These are phyloP conservation scores for Cepphus grylle DNA, from an alignment of 2,113 vertebrate species.

Conservation along the genomic window DNA sequence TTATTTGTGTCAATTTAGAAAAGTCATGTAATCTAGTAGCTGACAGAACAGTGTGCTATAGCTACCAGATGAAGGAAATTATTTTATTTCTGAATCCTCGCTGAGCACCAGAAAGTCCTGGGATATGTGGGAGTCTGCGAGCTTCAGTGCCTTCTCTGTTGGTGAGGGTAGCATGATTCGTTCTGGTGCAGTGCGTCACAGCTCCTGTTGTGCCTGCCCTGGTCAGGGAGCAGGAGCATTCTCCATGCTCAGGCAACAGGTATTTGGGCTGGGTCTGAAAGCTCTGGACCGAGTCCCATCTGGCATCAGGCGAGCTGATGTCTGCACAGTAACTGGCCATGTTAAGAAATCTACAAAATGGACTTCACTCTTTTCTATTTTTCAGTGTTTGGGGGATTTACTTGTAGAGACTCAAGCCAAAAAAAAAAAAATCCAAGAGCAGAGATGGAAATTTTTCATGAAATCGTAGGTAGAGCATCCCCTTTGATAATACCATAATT, in stretches of 20 bases:
- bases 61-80: neutral
- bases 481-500: neutral
- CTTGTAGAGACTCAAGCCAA: neutral
- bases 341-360: neutral
- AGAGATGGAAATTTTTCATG: neutral
- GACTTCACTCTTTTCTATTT: neutral
- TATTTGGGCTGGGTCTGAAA: neutral
- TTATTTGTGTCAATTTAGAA: neutral
- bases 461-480: neutral
- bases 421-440: neutral
- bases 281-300: neutral
- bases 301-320: neutral
- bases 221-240: neutral
- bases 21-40: neutral
- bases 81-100: neutral
- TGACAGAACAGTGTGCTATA: neutral
- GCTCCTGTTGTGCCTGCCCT: neutral
- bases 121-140: neutral
- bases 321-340: neutral
- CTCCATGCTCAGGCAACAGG: neutral
- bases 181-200: neutral
- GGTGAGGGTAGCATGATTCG: rapidly evolving
- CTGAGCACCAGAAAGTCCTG: neutral
- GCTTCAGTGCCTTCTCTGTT: neutral
- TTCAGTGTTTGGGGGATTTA: neutral